Percentiles rank a stretch among this genome's conserved stretches.
These are phyloP conservation scores for Setophaga petechia DNA, from an alignment of 2,113 vertebrate genomes.

Conservation along the genomic window DNA sequence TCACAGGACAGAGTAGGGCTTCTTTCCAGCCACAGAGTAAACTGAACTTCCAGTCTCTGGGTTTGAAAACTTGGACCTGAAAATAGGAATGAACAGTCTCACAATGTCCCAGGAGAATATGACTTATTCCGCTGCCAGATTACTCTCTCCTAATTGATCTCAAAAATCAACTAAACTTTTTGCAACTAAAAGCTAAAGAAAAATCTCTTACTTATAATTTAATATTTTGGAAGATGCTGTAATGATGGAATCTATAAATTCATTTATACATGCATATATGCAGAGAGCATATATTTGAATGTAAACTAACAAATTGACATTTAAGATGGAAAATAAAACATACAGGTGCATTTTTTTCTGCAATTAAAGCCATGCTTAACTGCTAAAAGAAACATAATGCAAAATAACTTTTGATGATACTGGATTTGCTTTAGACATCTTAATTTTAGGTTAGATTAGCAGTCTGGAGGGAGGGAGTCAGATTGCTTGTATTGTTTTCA, in stretches of 20 bases:
- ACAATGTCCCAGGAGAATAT: neutral
- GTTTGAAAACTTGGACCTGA: neutral
- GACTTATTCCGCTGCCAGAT: neutral
- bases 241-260: neutral
- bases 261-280: neutral
- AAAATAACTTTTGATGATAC: neutral
- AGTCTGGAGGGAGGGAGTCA: neutral
- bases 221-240: neutral
- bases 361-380: neutral
- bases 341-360: neutral
- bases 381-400: neutral
- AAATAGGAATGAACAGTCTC: neutral
- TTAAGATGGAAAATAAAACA: neutral
- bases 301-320: neutral
- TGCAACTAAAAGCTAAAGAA: neutral
- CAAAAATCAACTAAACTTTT: neutral
- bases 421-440: neutral
- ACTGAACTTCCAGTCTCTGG: neutral
- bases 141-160: neutral
- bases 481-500: neutral
- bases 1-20: neutral
- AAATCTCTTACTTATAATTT: neutral
- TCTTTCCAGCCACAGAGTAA: slow-evolving; percentile 3
- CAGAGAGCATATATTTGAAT: neutral
- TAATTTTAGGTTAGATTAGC: neutral